Base-by-base conservation (phyloP, 2,888 invertebrate species). In the Andrena minutula region DNA sequence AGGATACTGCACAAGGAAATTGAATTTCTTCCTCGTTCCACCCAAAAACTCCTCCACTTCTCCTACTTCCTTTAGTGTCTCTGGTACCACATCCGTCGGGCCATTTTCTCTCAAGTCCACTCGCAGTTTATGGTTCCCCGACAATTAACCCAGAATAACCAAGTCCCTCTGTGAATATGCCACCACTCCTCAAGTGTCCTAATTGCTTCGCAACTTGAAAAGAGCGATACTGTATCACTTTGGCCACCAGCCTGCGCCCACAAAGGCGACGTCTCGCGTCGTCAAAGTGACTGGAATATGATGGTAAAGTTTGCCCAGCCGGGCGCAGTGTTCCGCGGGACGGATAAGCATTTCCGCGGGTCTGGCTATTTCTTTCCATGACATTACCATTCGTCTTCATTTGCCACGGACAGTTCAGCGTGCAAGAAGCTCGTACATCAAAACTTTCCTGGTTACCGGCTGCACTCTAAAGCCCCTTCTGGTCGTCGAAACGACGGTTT, bases 311-410 rank as follows among this genome's bases (percentile, higher is more conserved):
- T 79, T 58, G 41, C 2, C 63, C 66, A 73, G 30, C 63, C 47
- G 49, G 66, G 60, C 49, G 20, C 41, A 51, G 60, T 53, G n/a
- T 65, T 26, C 7, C 53, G 47, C 49, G 20, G 28, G 23, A 70
- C 51, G 56, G 68, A 83, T 63, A 66, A 79, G 77, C 75, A 82
- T 41, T 71, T 68, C 60, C 47, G 53, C 56, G 63, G 76, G 73
- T 68, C 74, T n/a, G 41, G 68, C 30, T 20, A 71, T 77, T 58
- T 68, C 68, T 75, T 75, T 64, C 51, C 16, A 10, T 10, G 35
- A 53, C 58, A 58, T 61, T 30, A 28, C 71, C 84, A 79, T 86
- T 84, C 76, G 61, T 86, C 86, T 86, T 86, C 86, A 86, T 86
- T 86, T 86, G 64, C 77, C 69, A 32, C 69, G 20, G 75, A 75